Percentiles rank a stretch among this genome's conserved stretches.
Evolutionary conservation across 2,888 invertebrate species (phyloP).

Genomic region (Eilema caniola): DNA sequence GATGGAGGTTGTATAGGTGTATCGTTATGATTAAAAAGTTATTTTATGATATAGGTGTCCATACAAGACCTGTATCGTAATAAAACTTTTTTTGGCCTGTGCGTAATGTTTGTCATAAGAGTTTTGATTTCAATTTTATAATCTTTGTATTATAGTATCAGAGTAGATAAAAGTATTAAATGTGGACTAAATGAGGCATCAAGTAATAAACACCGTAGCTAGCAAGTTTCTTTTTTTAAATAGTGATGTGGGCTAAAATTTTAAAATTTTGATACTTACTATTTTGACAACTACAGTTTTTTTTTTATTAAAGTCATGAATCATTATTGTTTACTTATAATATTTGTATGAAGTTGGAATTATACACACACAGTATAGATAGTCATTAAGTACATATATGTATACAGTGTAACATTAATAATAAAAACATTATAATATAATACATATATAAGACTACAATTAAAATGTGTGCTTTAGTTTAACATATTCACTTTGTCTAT

Average conservation of each 20-base stretch:
- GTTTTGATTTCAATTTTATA: too few species aligned
- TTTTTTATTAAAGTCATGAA: constrained; percentile 23
- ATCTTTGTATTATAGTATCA: too few species aligned
- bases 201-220: background rate
- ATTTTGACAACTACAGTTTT: background rate
- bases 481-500: constrained; percentile 27
- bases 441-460: constrained; percentile 9
- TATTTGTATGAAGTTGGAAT: constrained; percentile 19
- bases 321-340: constrained; percentile 18
- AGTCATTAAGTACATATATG: constrained; percentile 29
- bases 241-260: background rate
- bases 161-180: too few species aligned
- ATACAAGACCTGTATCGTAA: too few species aligned
- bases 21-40: too few species aligned
- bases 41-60: too few species aligned
- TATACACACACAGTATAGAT: constrained; percentile 24
- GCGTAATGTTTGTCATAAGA: too few species aligned
- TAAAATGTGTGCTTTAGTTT: constrained; percentile 16
- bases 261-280: background rate
- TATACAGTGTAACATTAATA: constrained; percentile 36
- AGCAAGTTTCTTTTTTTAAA: background rate
- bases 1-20: too few species aligned
- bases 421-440: constrained; percentile 11
- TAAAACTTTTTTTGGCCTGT: too few species aligned
- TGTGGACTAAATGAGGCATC: too few species aligned